Conservation (phyloP, 2,113 vertebrate species). For the Ageneiosus marmoratus region DNA sequence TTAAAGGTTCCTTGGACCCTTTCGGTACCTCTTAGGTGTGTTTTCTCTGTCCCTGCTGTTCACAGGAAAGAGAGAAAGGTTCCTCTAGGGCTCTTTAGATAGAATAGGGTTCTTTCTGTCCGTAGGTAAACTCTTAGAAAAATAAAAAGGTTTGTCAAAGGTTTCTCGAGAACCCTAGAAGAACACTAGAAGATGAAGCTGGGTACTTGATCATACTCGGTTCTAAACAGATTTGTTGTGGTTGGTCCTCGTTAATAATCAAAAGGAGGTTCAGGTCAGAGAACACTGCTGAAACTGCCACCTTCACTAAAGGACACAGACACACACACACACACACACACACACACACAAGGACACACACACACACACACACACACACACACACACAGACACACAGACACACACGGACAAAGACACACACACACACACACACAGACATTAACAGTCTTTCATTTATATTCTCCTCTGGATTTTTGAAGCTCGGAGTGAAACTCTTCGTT, state of each 20-base stretch:
- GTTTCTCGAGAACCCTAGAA: not conserved
- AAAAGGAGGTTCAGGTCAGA: not conserved
- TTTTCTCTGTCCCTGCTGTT: not conserved
- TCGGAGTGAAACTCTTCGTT: too few relatives aligned
- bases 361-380: conserved; percentile 6
- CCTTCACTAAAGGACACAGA: not conserved
- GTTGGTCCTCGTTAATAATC: not conserved
- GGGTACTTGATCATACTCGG: not conserved
- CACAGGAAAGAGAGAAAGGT: too few relatives aligned
- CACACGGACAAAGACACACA: too few relatives aligned
- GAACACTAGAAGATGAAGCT: not conserved
- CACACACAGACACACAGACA: not conserved
- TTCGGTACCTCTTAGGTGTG: not conserved
- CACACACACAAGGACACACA: too few relatives aligned
- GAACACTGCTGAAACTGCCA: not conserved
- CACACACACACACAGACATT: too few relatives aligned
- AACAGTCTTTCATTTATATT: too few relatives aligned
- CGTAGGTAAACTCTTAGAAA: not conserved
- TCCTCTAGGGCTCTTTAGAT: too few relatives aligned
- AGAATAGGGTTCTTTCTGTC: not conserved
- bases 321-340: not conserved
- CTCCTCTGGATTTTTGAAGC: too few relatives aligned
- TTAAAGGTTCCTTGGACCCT: not conserved
- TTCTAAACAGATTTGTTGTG: not conserved
- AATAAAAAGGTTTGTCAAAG: not conserved